Percentiles rank a stretch among this genome's conserved stretches.
These are phyloP conservation scores for Leucania comma DNA, from an alignment of 2,888 invertebrate genomes.

Conservation along the genomic window DNA sequence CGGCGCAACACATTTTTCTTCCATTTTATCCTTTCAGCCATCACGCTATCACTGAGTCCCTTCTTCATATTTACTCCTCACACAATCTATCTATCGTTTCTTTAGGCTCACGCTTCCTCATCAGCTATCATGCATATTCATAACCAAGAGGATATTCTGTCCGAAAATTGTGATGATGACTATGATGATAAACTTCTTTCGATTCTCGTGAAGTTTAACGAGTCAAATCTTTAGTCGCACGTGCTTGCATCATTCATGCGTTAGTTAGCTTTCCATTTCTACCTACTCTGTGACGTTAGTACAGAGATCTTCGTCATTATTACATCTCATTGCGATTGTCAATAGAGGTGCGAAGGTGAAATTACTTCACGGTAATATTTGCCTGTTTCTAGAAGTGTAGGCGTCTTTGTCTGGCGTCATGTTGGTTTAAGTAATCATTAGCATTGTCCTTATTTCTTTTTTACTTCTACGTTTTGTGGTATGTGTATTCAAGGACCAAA, in stretches of 20 bases:
- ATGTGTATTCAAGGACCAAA: neutral
- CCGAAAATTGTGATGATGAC: too few species aligned
- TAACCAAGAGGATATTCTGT: too few species aligned
- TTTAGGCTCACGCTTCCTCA: too few species aligned
- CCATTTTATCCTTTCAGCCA: too few species aligned
- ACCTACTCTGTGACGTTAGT: conserved; percentile 7
- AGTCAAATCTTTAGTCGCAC: too few species aligned
- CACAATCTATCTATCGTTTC: too few species aligned
- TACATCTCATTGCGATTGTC: conserved; percentile 43
- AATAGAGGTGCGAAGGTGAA: conserved; percentile 61
- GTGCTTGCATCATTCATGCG: neutral
- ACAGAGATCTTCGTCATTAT: conserved; percentile 36
- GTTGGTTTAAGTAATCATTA: conserved; percentile 10
- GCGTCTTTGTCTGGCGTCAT: conserved; percentile 43
- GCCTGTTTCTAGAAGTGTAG: conserved; percentile 20
- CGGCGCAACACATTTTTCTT: too few species aligned
- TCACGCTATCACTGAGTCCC: too few species aligned
- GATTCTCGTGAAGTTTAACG: too few species aligned
- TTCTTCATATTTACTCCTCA: too few species aligned
- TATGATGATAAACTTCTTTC: too few species aligned
- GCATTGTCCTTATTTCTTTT: neutral
- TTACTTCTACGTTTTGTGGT: neutral
- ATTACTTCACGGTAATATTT: conserved; percentile 49
- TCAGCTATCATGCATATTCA: too few species aligned
- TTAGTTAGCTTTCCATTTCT: conserved; percentile 19